Conservation (phyloP, 2,888 invertebrate genomes). For the Dione vanillae region DNA sequence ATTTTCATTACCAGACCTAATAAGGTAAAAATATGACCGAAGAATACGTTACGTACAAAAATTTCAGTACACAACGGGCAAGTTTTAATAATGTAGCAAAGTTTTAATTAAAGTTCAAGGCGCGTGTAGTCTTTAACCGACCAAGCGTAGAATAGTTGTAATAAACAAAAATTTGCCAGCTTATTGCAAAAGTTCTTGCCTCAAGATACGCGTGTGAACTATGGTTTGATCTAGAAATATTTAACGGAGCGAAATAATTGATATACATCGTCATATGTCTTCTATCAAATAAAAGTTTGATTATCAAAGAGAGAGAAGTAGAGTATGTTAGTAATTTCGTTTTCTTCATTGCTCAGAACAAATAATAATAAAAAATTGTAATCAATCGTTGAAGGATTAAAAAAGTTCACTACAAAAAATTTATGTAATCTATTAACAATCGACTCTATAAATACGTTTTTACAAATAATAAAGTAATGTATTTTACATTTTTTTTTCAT, state of each 20-base stretch:
- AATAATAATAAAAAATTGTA: too few species aligned
- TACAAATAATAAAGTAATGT: background rate
- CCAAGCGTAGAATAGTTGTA: slow-evolving; percentile 22
- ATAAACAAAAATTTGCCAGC: slow-evolving; percentile 21
- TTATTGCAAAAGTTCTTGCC: slow-evolving; percentile 13
- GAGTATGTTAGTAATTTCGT: too few species aligned
- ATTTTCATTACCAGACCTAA: background rate
- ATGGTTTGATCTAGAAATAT: background rate
- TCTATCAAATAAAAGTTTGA: too few species aligned
- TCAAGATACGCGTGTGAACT: background rate
- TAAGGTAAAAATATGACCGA: background rate
- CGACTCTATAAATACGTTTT: too few species aligned
- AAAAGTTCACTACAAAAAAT: too few species aligned
- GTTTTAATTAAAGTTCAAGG: slow-evolving; percentile 39
- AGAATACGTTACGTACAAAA: slow-evolving; percentile 9
- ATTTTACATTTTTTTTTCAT: background rate
- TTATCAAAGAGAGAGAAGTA: too few species aligned
- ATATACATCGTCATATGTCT: too few species aligned
- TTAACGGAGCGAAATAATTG: too few species aligned
- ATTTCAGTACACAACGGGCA: slow-evolving; percentile 18
- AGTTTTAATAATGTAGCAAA: slow-evolving; percentile 39
- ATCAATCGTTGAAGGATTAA: too few species aligned
- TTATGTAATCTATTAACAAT: too few species aligned
- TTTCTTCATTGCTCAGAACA: too few species aligned
- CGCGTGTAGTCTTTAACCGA: slow-evolving; percentile 23